Base-by-base conservation (phyloP, 2,113 vertebrate genomes). In the Pygoscelis antarcticus region DNA sequence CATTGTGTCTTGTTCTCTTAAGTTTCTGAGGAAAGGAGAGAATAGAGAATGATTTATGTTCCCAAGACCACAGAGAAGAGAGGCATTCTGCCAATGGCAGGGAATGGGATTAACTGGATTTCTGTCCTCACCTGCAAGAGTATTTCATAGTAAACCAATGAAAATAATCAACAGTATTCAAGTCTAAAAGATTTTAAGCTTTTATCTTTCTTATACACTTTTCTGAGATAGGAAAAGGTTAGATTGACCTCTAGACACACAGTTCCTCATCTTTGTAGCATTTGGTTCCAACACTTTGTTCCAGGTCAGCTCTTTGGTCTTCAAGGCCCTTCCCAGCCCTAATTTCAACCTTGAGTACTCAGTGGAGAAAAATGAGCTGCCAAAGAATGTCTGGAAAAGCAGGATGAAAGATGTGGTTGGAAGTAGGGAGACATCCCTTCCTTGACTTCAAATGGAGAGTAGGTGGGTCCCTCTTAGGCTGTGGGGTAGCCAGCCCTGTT, bases 61-160 rank as follows among this genome's bases (percentile, higher is more conserved):
- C 49, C 32, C 36, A 69, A 77, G 32, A 90, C 62, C 42, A 78
- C 13, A 36, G 47, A 76, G 32, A 83, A 58, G 38, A 57, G 3
- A 62, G 8, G 42, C 74, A 65, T 83, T 75, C 66, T 79, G 51
- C 10, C 38, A 89, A 5, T n/a, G n/a, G 16, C 27, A 75, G 19
- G 19, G 34, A 68, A 78, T 49, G 36, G 34, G 51, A 87, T 78
- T 75, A 91, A 84, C 30, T 70, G 34, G 42, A 75, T 69, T 84
- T 93, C 69, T 60, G 60, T 78, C 51, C 65, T 85, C 29, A 68
- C 13, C 22, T 75, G 16, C 19, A 75, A 29, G 8, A 47, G 8
- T 72, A 80, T 85, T 86, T 79, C 87, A 93, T 79, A 95, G 93
- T 62, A 81, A 92, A 91, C 27, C 52, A 95, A 96, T 82, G 47